Conservation (phyloP, 1,140 invertebrate genomes). For the Paramacrobiotus metropolitanus region DNA sequence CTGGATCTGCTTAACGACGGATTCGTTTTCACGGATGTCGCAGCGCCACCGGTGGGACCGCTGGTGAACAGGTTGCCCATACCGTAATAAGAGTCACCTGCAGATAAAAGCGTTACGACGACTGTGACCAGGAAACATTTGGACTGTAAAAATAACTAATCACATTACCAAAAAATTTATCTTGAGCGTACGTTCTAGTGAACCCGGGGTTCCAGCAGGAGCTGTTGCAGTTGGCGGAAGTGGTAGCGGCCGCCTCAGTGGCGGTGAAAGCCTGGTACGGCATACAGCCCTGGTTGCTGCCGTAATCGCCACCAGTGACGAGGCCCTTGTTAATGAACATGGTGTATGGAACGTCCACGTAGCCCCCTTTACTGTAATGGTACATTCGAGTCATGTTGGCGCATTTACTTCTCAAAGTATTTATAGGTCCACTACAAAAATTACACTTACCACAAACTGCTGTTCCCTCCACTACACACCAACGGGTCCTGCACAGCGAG, state of each 20-base stretch:
- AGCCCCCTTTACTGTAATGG: slow-evolving; percentile 15
- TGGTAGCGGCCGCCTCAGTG: not conserved
- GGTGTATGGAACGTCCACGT: slow-evolving; percentile 10
- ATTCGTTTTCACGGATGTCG: too few relatives aligned
- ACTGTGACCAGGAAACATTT: too few relatives aligned
- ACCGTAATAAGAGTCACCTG: too few relatives aligned
- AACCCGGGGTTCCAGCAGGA: not conserved
- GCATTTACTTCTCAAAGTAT: not conserved
- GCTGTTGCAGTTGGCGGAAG: not conserved
- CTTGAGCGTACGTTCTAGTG: not conserved
- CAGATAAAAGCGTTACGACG: too few relatives aligned
- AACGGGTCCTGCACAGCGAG: not conserved
- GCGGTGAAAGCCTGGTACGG: slow-evolving; percentile 19
- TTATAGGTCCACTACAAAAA: not conserved
- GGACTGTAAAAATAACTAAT: too few relatives aligned
- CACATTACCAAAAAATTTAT: not conserved
- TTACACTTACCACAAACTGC: not conserved
- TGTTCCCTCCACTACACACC: not conserved
- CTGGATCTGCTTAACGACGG: not conserved
- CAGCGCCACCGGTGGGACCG: too few relatives aligned
- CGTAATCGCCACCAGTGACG: slow-evolving; percentile 26
- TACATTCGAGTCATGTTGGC: not conserved
- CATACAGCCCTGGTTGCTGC: slow-evolving; percentile 23
- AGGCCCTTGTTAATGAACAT: not conserved
- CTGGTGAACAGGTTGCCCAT: too few relatives aligned